phyloP scores from a whole-genome alignment of 2,797 vertebrate genomes.

The Trachops cirrhosus region DNA sequence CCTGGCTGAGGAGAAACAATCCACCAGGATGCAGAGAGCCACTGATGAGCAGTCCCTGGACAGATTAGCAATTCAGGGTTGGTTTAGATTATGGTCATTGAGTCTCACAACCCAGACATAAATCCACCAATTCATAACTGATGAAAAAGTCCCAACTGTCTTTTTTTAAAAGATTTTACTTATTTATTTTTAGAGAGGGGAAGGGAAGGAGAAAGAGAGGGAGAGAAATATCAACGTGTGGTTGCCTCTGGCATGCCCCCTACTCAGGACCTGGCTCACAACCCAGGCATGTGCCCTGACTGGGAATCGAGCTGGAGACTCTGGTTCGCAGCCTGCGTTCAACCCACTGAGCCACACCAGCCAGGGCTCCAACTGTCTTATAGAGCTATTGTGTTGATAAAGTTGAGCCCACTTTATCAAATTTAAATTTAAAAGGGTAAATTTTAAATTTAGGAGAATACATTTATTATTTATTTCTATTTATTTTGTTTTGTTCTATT shows the following conservation, averaged over 20 bases:
- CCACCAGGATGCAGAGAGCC: not conserved
- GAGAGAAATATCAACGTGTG: too few species aligned
- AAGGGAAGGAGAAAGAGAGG: too few species aligned
- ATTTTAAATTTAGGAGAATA: conserved; percentile 5
- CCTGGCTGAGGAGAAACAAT: not conserved
- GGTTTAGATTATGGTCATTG: not conserved
- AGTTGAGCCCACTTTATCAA: not conserved
- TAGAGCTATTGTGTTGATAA: not conserved
- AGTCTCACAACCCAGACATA: not conserved
- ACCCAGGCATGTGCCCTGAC: too few species aligned
- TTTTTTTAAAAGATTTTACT: not conserved
- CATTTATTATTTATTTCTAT: not conserved
- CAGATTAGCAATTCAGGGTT: not conserved
- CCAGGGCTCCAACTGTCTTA: not conserved
- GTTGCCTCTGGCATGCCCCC: too few species aligned
- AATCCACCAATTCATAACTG: not conserved
- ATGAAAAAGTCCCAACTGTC: not conserved
- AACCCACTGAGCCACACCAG: too few species aligned
- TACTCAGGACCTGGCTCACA: too few species aligned
- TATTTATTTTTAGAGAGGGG: too few species aligned
- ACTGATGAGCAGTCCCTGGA: not conserved
- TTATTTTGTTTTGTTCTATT: conserved; percentile 17
- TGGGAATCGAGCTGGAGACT: too few species aligned
- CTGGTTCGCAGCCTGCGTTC: too few species aligned
- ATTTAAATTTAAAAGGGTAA: conserved; percentile 15